Percentiles rank a stretch among this genome's conserved stretches.
Conservation (phyloP, 2,113 vertebrate genomes). For the Parus major region DNA sequence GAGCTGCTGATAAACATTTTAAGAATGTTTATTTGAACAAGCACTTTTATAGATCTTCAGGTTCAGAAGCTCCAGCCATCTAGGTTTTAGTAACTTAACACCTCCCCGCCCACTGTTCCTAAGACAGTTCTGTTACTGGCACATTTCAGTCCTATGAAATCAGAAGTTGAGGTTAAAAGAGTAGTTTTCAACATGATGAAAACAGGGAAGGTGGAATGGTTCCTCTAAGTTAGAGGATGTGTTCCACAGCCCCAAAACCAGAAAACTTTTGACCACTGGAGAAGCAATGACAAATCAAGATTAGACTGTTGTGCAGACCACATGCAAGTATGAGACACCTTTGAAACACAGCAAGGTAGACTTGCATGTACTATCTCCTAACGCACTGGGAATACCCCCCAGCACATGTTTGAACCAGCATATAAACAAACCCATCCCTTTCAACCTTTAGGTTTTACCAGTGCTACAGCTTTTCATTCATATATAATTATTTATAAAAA, state of each 20-base stretch:
- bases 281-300: neutral
- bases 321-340: neutral
- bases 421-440: neutral
- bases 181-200: accelerated
- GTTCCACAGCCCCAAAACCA: neutral
- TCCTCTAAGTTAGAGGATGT: neutral
- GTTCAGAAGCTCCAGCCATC: neutral
- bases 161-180: neutral
- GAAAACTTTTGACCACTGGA: neutral
- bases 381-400: neutral
- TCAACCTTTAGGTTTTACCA: neutral
- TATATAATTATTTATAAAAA: neutral
- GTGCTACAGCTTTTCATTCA: neutral
- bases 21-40: neutral
- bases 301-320: neutral
- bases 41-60: neutral
- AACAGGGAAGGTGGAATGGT: neutral
- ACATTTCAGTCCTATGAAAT: neutral
- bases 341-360: neutral
- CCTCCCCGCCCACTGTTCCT: accelerated
- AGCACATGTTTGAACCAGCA: accelerated
- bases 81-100: neutral
- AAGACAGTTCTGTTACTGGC: neutral
- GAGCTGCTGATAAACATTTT: neutral
- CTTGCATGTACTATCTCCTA: neutral